phyloP scores from a whole-genome alignment of 2,888 invertebrate genomes.

The Acleris cristana region DNA sequence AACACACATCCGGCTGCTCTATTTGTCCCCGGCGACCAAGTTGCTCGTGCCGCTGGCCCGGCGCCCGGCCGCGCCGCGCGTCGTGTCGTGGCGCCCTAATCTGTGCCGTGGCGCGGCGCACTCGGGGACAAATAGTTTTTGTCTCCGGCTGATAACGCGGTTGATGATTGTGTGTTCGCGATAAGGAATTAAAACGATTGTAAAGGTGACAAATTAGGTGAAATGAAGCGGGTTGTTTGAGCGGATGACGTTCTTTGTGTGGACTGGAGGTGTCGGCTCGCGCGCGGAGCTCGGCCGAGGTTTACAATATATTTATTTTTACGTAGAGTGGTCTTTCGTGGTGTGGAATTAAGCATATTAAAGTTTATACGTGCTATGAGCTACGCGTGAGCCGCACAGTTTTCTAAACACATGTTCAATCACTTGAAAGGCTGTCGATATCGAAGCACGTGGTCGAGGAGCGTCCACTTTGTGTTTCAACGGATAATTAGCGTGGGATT shows the following conservation, averaged over 20 bases:
- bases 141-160: conserved; percentile 49
- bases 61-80: too few species aligned
- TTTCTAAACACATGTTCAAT: too few species aligned
- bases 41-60: too few species aligned
- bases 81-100: conserved; percentile 10
- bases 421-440: too few species aligned
- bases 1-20: conserved; percentile 14
- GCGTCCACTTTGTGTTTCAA: too few species aligned
- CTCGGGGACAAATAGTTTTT: conserved; percentile 54
- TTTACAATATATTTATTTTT: neutral
- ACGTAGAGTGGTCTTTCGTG: too few species aligned
- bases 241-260: conserved; percentile 42
- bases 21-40: neutral
- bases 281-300: neutral
- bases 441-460: too few species aligned
- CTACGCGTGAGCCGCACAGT: too few species aligned
- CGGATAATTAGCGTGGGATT: too few species aligned
- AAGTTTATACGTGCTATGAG: too few species aligned
- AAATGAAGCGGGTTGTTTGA: conserved; percentile 45
- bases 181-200: conserved; percentile 65
- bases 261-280: neutral
- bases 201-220: conserved; percentile 52
- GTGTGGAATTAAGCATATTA: too few species aligned
- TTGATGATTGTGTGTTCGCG: conserved; percentile 53
- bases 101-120: conserved; percentile 44